Conservation (phyloP, 2,113 vertebrate species). For the Anarrhichthys ocellatus region DNA sequence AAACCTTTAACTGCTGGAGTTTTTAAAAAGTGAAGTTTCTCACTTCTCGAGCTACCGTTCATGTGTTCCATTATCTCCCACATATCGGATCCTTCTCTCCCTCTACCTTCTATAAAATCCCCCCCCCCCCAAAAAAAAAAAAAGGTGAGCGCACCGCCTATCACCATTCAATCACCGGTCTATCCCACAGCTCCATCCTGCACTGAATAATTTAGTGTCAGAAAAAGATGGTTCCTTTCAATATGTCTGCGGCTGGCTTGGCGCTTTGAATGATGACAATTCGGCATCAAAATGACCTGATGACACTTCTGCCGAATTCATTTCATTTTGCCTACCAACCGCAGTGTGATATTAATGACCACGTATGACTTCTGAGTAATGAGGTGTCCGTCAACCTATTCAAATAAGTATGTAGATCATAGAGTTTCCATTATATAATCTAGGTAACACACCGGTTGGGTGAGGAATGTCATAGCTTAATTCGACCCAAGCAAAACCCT, state of each 20-base stretch:
- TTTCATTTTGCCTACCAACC: constrained; percentile 9
- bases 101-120: constrained; percentile 19
- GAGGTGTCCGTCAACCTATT: constrained; percentile 3
- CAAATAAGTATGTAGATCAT: not conserved
- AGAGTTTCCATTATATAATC: not conserved
- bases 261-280: constrained; percentile 27
- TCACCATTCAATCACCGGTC: constrained; percentile 38
- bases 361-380: constrained; percentile 10
- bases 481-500: not conserved
- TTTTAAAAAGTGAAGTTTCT: not conserved
- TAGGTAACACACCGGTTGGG: not conserved
- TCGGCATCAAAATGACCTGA: constrained; percentile 33
- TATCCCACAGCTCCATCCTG: constrained; percentile 41
- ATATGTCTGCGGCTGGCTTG: constrained; percentile 11
- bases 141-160: constrained; percentile 25
- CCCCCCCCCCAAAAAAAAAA: constrained; percentile 17
- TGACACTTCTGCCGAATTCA: constrained; percentile 25
- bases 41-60: constrained; percentile 2
- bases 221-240: constrained; percentile 49
- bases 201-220: constrained; percentile 57
- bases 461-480: not conserved
- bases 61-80: not conserved
- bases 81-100: constrained; percentile 10
- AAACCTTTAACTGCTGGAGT: not conserved
- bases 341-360: not conserved